A percentile compares a stretch with the other conserved stretches of the same genome.
These are phyloP conservation scores for Acanthoscelides obtectus DNA, from an alignment of 2,888 invertebrate species.

Conservation along the genomic window DNA sequence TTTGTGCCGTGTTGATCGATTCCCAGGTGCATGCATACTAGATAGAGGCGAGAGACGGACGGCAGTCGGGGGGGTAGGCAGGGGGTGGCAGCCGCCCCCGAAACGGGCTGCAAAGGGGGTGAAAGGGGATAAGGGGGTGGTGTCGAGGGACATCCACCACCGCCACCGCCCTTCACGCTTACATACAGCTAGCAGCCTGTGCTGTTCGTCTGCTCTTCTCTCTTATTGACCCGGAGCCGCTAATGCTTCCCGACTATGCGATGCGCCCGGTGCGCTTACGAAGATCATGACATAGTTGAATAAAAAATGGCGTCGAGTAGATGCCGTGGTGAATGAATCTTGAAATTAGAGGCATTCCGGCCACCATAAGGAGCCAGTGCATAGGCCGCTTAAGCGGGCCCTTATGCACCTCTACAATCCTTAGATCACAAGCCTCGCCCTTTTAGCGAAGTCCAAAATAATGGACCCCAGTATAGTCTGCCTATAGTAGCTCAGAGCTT, in stretches of 20 bases:
- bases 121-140: too few species aligned
- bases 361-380: too few species aligned
- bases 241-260: slow-evolving; percentile 32
- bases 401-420: too few species aligned
- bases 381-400: too few species aligned
- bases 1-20: slow-evolving; percentile 26
- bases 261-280: neutral
- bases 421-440: too few species aligned
- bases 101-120: slow-evolving; percentile 1
- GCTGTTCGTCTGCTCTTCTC: too few species aligned
- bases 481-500: too few species aligned
- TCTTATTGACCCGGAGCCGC: slow-evolving; percentile 39
- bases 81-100: slow-evolving; percentile 11
- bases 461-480: too few species aligned
- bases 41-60: slow-evolving; percentile 9
- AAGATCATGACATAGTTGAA: neutral
- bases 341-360: too few species aligned
- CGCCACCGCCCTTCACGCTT: slow-evolving; percentile 33
- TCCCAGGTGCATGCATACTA: slow-evolving; percentile 36
- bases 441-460: too few species aligned
- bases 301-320: neutral
- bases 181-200: slow-evolving; percentile 31
- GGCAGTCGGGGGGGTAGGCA: slow-evolving; percentile 6
- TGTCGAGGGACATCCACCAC: slow-evolving; percentile 13
- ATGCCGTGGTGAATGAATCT: too few species aligned